Evolutionary conservation across 2,113 vertebrate genomes (phyloP).

Genomic region (Nerophis lumbriciformis): DNA sequence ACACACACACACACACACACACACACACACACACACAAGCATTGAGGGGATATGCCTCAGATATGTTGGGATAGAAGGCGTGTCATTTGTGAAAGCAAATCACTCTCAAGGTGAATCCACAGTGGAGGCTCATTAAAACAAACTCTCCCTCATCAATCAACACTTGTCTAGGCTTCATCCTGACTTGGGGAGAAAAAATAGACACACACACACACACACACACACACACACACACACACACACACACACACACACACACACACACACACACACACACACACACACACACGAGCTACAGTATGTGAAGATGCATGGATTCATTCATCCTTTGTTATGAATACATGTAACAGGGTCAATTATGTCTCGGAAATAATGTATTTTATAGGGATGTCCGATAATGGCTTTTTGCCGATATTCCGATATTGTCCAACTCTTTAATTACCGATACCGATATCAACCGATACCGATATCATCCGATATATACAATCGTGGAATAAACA

Average conservation of each 20-base stretch:
- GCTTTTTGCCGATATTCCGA: no score
- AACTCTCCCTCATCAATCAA: slow-evolving; percentile 59
- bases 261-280: slow-evolving; percentile 5
- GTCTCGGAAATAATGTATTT: no score
- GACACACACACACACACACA: slow-evolving; percentile 9
- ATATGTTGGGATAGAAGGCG: slow-evolving; percentile 28
- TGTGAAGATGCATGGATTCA: slow-evolving; percentile 6
- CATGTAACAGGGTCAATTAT: no score
- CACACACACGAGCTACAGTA: slow-evolving; percentile 9
- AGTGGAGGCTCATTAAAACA: slow-evolving; percentile 57
- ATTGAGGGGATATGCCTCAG: slow-evolving; percentile 20
- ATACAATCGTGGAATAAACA: no score
- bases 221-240: slow-evolving; percentile 11
- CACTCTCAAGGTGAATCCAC: slow-evolving; percentile 63
- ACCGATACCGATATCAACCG: no score
- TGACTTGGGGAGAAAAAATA: slow-evolving; percentile 16
- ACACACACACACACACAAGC: neutral
- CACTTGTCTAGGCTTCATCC: slow-evolving; percentile 29
- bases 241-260: slow-evolving; percentile 5
- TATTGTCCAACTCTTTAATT: no score
- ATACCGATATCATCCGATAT: no score
- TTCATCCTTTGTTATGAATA: no score
- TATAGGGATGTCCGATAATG: no score
- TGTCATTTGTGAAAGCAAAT: slow-evolving; percentile 47
- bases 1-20: neutral